Evolutionary conservation across 2,113 vertebrate genomes (phyloP).

Genomic region (Vulpes ferrilata): DNA sequence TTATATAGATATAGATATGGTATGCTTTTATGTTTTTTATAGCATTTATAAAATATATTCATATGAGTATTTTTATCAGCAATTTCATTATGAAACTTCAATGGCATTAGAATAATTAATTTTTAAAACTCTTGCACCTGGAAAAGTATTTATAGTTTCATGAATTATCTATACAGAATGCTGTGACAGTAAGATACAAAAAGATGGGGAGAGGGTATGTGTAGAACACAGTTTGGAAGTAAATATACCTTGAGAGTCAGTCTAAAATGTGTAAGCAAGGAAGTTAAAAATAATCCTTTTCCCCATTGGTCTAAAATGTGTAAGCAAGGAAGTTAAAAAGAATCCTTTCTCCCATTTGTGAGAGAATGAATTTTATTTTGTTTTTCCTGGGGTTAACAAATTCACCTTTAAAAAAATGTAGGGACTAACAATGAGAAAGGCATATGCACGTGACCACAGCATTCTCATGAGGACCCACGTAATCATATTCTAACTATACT

Average conservation of each 20-base stretch:
- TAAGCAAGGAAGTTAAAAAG: background rate
- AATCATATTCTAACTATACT: background rate
- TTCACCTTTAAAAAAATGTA: background rate
- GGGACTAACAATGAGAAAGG: background rate
- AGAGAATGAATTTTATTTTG: slow-evolving; percentile 52
- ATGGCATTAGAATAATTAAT: background rate
- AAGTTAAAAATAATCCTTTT: background rate
- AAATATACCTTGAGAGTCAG: background rate
- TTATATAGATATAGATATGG: background rate
- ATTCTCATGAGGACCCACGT: slow-evolving; percentile 25
- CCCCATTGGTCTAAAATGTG: background rate
- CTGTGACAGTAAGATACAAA: background rate
- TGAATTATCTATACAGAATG: slow-evolving; percentile 20
- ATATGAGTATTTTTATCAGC: slow-evolving; percentile 32
- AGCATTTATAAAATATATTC: slow-evolving; percentile 12
- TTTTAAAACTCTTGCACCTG: background rate
- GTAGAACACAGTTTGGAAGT: slow-evolving; percentile 5
- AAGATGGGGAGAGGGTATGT: background rate
- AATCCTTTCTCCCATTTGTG: background rate
- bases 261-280: background rate
- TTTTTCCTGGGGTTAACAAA: background rate
- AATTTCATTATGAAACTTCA: slow-evolving; percentile 41
- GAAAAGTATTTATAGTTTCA: background rate
- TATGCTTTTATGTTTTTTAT: background rate
- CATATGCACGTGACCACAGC: background rate